Percentiles rank a stretch among this genome's conserved stretches.
Evolutionary conservation across 2,888 invertebrate genomes (phyloP).

Genomic region (Drosophila limbata): DNA sequence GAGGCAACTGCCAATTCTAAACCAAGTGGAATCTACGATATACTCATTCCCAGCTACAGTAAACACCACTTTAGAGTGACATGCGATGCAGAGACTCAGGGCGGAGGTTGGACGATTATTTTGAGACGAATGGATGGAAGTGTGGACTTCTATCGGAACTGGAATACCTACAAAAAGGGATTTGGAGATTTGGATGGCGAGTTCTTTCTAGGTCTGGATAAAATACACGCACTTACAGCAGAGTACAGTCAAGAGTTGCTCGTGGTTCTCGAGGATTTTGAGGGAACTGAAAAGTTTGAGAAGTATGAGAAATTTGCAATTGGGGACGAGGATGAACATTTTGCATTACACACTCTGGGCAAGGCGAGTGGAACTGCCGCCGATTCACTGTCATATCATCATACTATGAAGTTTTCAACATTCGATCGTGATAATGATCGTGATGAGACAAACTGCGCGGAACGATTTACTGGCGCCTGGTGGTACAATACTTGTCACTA

Average conservation of each 20-base stretch:
- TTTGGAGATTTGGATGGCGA: constrained; percentile 9
- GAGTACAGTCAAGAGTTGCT: constrained; percentile 6
- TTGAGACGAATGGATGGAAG: constrained; percentile 11
- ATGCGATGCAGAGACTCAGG: not conserved
- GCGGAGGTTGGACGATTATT: constrained; percentile 5
- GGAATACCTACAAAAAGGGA: constrained; percentile 1
- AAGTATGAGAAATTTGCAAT: constrained; percentile 9
- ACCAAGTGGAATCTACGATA: not conserved
- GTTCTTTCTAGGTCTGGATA: constrained; percentile 1
- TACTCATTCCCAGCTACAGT: constrained; percentile 6
- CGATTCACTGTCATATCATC: not conserved
- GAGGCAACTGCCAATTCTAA: constrained; percentile 1
- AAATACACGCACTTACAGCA: not conserved
- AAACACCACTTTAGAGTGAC: not conserved
- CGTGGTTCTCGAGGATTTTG: constrained; percentile 4
- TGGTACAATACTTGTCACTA: constrained; percentile 1
- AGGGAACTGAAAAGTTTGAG: constrained; percentile 3
- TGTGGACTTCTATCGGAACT: constrained; percentile 1
- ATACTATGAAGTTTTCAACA: constrained; percentile 1
- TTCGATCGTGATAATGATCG: constrained; percentile 5
- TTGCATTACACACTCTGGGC: not conserved
- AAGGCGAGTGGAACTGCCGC: not conserved
- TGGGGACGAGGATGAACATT: not conserved
- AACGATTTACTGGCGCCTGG: not conserved
- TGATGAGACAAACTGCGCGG: not conserved